A percentile compares a stretch with the other conserved stretches of the same genome.
These are phyloP conservation scores for Lathronympha strigana DNA, from an alignment of 2,888 invertebrate genomes.

Conservation along the genomic window DNA sequence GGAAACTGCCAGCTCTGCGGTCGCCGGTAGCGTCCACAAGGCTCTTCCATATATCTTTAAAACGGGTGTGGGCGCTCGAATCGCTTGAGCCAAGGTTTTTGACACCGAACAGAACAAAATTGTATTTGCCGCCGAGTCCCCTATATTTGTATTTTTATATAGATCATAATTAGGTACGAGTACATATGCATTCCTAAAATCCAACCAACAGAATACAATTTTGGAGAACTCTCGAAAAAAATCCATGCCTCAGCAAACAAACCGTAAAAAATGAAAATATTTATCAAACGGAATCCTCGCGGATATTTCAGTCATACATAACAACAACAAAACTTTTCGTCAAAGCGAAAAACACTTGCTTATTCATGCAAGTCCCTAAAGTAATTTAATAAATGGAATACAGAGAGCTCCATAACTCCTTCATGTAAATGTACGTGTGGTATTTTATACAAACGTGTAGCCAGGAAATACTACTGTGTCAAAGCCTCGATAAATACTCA, in stretches of 20 bases:
- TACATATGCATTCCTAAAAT: neutral
- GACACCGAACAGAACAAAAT: too few species aligned
- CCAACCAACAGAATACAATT: neutral
- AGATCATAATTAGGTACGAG: too few species aligned
- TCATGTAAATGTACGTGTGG: conserved; percentile 45
- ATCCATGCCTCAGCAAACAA: conserved; percentile 15
- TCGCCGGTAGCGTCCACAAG: too few species aligned
- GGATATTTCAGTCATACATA: conserved; percentile 41
- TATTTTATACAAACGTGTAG: conserved; percentile 7
- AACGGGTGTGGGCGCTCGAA: too few species aligned
- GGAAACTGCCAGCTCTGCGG: too few species aligned
- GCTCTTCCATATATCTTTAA: too few species aligned
- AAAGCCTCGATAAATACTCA: neutral
- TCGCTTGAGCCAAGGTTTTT: too few species aligned
- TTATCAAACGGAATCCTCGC: conserved; percentile 24
- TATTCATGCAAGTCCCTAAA: conserved; percentile 59
- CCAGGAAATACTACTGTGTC: neutral
- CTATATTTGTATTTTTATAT: too few species aligned
- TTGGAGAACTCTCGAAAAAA: neutral
- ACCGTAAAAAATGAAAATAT: conserved; percentile 23
- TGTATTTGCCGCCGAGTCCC: too few species aligned
- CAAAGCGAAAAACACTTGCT: conserved; percentile 51
- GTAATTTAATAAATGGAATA: conserved; percentile 68
- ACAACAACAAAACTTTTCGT: conserved; percentile 43
- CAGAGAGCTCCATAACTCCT: conserved; percentile 49